phyloP scores from a whole-genome alignment of 2,113 vertebrate genomes.

The Dicaeum eximium region DNA sequence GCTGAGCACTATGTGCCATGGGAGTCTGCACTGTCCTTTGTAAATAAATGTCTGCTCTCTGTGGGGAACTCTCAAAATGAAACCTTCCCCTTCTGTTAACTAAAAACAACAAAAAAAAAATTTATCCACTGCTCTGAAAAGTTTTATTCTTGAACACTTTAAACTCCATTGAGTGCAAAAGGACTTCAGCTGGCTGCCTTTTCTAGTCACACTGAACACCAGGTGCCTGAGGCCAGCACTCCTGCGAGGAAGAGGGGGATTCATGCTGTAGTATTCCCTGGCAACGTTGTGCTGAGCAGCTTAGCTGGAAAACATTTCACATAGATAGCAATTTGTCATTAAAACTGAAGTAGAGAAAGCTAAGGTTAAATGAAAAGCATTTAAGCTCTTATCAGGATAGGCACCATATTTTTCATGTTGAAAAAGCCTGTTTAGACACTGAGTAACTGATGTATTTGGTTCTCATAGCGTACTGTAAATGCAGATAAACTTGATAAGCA shows the following conservation, averaged over 20 bases:
- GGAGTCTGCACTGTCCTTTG: not conserved
- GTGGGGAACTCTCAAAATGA: not conserved
- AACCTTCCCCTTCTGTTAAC: not conserved
- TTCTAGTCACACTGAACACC: not conserved
- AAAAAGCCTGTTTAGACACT: not conserved
- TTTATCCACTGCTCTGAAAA: not conserved
- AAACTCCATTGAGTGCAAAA: not conserved
- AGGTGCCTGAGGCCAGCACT: not conserved
- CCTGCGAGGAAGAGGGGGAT: not conserved
- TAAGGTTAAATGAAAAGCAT: slow-evolving; percentile 49
- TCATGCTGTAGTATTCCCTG: not conserved
- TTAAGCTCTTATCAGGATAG: slow-evolving; percentile 19
- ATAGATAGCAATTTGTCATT: not conserved
- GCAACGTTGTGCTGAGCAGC: not conserved
- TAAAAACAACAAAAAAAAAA: fast-evolving
- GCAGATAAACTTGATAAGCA: slow-evolving; percentile 12
- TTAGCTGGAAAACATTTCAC: not conserved
- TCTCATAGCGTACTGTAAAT: not conserved
- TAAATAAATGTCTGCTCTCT: not conserved
- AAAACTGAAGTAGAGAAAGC: not conserved
- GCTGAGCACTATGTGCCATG: not conserved
- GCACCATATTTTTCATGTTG: slow-evolving; percentile 1
- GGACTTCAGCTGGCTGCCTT: not conserved
- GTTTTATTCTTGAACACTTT: not conserved
- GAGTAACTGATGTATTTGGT: slow-evolving; percentile 7